phyloP scores from a whole-genome alignment of 2,113 vertebrate species.

The Zosterops japonicus region DNA sequence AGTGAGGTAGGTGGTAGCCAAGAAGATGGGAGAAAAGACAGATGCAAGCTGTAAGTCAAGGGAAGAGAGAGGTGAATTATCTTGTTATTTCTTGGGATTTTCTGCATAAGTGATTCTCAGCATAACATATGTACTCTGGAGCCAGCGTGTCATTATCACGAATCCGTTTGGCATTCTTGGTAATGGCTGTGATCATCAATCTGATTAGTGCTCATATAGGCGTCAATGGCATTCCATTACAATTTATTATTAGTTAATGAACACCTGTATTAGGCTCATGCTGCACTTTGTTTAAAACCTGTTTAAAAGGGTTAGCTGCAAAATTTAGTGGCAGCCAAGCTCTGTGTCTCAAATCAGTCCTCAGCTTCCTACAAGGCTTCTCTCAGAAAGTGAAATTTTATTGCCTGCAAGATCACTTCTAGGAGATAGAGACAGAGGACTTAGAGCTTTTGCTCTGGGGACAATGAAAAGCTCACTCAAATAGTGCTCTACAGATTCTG shows the following conservation, averaged over 20 bases:
- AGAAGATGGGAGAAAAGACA: not conserved
- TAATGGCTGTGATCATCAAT: constrained; percentile 39
- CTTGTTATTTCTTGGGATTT: not conserved
- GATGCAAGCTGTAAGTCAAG: not conserved
- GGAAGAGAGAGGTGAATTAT: not conserved
- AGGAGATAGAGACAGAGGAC: not conserved
- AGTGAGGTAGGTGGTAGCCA: not conserved
- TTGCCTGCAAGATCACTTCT: not conserved
- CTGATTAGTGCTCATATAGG: constrained; percentile 38
- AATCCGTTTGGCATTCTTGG: constrained; percentile 12
- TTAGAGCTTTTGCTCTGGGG: not conserved
- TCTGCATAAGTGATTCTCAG: not conserved
- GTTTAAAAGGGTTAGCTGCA: constrained; percentile 8
- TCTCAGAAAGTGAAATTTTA: not conserved
- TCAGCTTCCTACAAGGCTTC: not conserved
- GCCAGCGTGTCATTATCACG: not conserved
- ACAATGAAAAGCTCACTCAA: not conserved
- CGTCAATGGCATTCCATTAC: constrained; percentile 33
- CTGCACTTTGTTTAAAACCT: constrained; percentile 27
- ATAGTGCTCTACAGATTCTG: not conserved
- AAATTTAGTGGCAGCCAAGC: constrained; percentile 39
- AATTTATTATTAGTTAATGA: constrained; percentile 65
- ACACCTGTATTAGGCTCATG: constrained; percentile 39
- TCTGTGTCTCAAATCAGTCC: constrained; percentile 16
- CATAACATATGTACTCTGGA: constrained; percentile 21